Evolutionary conservation across 23 tunicate genomes (phyloP).

Genomic region (Halocynthia aurantium): DNA sequence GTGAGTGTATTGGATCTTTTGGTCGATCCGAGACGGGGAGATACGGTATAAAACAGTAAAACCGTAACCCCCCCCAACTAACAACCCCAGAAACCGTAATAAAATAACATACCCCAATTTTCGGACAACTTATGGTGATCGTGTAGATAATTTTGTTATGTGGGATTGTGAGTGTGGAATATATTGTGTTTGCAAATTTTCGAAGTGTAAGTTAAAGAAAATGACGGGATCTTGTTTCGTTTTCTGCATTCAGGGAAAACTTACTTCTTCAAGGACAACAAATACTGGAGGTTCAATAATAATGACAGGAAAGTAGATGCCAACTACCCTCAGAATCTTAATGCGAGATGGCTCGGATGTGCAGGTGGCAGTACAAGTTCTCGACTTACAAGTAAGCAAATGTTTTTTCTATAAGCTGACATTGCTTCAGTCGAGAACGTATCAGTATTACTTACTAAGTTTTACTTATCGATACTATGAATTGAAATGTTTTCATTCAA

Average conservation of each 20-base stretch:
- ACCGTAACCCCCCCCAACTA: too few species aligned
- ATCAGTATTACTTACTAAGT: too few species aligned
- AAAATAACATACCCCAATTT: too few species aligned
- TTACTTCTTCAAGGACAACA: slow-evolving; percentile 76
- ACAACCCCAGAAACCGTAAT: too few species aligned
- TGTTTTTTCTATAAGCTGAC: neutral
- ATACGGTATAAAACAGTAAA: too few species aligned
- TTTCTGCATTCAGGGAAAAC: slow-evolving; percentile 45
- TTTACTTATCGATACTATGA: too few species aligned
- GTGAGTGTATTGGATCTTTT: too few species aligned
- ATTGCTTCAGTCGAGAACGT: neutral
- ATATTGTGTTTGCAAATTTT: neutral
- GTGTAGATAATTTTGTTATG: too few species aligned
- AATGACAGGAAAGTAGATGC: slow-evolving; percentile 24
- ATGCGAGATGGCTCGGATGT: slow-evolving; percentile 64
- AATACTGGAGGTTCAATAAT: slow-evolving; percentile 50
- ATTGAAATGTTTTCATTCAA: neutral
- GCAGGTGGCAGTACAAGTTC: neutral
- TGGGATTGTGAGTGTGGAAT: neutral
- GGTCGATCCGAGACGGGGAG: too few species aligned
- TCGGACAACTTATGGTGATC: too few species aligned
- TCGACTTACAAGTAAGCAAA: neutral
- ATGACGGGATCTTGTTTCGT: neutral
- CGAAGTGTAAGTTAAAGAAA: neutral
- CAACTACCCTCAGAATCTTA: slow-evolving; percentile 58